Evolutionary conservation across 2,888 invertebrate species (phyloP).

Genomic region (Drosophila maculinotata): DNA sequence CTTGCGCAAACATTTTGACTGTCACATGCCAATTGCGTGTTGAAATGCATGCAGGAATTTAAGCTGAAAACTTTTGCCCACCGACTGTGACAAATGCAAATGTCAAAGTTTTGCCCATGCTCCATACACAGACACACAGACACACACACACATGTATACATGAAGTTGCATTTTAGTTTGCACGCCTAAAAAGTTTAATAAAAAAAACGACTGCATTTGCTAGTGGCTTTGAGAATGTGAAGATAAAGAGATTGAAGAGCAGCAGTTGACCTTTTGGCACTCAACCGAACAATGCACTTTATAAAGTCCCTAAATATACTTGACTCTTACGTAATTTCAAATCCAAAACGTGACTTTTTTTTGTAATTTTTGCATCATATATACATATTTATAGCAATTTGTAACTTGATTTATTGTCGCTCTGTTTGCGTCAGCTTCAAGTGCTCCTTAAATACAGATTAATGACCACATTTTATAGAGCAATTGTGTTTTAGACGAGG

Average conservation of each 20-base stretch:
- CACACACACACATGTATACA: neutral
- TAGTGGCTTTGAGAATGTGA: slow-evolving; percentile 10
- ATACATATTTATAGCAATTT: too few species aligned
- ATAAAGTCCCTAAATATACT: slow-evolving; percentile 13
- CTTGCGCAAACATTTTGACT: slow-evolving; percentile 71
- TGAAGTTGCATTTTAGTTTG: slow-evolving; percentile 28
- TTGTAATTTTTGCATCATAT: slow-evolving; percentile 3
- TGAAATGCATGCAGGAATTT: slow-evolving; percentile 78
- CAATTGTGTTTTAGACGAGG: slow-evolving; percentile 36
- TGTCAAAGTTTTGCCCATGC: slow-evolving; percentile 63
- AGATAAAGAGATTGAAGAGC: slow-evolving; percentile 20
- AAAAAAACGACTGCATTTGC: slow-evolving; percentile 48
- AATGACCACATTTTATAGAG: slow-evolving; percentile 42
- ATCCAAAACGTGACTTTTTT: slow-evolving; percentile 38
- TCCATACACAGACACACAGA: slow-evolving; percentile 4
- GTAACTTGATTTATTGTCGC: slow-evolving; percentile 28
- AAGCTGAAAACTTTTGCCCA: slow-evolving; percentile 75
- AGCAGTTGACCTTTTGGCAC: slow-evolving; percentile 49
- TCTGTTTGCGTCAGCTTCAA: slow-evolving; percentile 42
- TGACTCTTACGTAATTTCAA: slow-evolving; percentile 20
- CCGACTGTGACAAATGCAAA: slow-evolving; percentile 76
- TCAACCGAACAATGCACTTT: slow-evolving; percentile 29
- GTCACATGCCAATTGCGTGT: slow-evolving; percentile 78
- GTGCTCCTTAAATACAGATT: slow-evolving; percentile 51
- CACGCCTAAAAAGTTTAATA: slow-evolving; percentile 35